These are phyloP conservation scores for Cyprinodon diabolis DNA, from an alignment of 2,797 vertebrate genomes.

Conservation along the genomic window DNA sequence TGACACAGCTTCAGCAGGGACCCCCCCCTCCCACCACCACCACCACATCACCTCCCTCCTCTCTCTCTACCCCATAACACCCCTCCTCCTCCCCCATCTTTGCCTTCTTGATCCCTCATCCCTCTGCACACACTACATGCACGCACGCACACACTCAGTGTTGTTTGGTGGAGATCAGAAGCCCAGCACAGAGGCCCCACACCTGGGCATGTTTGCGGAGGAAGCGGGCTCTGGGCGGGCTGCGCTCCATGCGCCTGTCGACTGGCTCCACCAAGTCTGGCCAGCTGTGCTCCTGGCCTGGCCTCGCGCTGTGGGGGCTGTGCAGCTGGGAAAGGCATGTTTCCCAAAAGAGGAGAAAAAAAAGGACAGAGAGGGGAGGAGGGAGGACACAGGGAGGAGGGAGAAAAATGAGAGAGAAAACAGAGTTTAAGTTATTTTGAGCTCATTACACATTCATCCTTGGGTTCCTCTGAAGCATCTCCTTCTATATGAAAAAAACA, in stretches of 20 bases:
- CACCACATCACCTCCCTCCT: constrained; percentile 41
- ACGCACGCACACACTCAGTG: constrained; percentile 66
- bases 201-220: constrained; percentile 89
- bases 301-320: constrained; percentile 86
- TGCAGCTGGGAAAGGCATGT: constrained; percentile 88
- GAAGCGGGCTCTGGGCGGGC: constrained; percentile 86
- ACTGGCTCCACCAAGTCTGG: constrained; percentile 88
- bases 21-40: constrained; percentile 56
- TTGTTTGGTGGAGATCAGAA: constrained; percentile 82
- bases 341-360: constrained; percentile 82
- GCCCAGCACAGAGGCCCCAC: constrained; percentile 84
- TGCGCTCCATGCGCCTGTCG: constrained; percentile 86
- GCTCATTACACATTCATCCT: constrained; percentile 81
- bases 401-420: constrained; percentile 64
- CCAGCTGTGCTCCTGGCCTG: constrained; percentile 87
- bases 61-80: constrained; percentile 53
- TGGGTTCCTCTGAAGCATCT: constrained; percentile 64
- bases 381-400: constrained; percentile 68
- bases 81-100: constrained; percentile 51
- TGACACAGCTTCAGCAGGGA: constrained; percentile 85
- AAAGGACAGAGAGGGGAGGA: constrained; percentile 57
- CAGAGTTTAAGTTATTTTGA: constrained; percentile 78
- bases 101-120: constrained; percentile 48
- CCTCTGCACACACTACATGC: constrained; percentile 56
- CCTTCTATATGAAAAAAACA: constrained; percentile 60